Percentiles rank a stretch among this genome's conserved stretches.
These are phyloP conservation scores for Arge pagana DNA, from an alignment of 2,888 invertebrate species.

Conservation along the genomic window DNA sequence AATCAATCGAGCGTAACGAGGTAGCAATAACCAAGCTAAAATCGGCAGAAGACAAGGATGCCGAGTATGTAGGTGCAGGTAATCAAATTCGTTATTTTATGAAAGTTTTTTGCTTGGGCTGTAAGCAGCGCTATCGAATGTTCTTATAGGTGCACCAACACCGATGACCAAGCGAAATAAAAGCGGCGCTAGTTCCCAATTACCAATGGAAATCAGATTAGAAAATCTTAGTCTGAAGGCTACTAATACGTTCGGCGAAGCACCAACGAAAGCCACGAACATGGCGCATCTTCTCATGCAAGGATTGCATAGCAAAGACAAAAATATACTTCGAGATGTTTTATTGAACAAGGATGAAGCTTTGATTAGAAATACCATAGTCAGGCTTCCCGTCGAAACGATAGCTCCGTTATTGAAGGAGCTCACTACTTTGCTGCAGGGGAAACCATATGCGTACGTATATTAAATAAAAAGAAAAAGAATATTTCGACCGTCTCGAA, in stretches of 20 bases:
- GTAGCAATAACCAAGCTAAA: slow-evolving; percentile 56
- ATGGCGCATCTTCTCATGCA: slow-evolving; percentile 81
- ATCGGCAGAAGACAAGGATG: slow-evolving; percentile 57
- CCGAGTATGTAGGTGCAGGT: slow-evolving; percentile 61
- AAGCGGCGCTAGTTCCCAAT: slow-evolving; percentile 60
- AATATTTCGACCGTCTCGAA: no score
- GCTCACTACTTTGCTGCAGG: slow-evolving; percentile 69
- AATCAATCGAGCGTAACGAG: slow-evolving; percentile 47
- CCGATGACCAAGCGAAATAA: slow-evolving; percentile 50
- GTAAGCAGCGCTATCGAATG: background rate
- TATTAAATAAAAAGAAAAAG: no score
- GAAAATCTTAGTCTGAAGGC: slow-evolving; percentile 77
- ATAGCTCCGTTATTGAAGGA: slow-evolving; percentile 76
- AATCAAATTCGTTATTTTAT: slow-evolving; percentile 33
- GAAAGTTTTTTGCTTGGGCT: background rate
- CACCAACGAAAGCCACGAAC: slow-evolving; percentile 67
- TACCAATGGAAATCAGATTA: slow-evolving; percentile 82
- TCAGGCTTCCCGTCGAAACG: slow-evolving; percentile 75
- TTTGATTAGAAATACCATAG: slow-evolving; percentile 75
- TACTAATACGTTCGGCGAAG: slow-evolving; percentile 55
- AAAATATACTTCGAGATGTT: slow-evolving; percentile 72
- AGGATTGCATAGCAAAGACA: slow-evolving; percentile 85
- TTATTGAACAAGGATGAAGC: slow-evolving; percentile 69
- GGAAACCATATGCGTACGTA: slow-evolving; percentile 73
- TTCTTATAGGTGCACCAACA: slow-evolving; percentile 33